Base-by-base conservation (phyloP, 1,140 invertebrate species). In the Cyphomyrmex costatus region DNA sequence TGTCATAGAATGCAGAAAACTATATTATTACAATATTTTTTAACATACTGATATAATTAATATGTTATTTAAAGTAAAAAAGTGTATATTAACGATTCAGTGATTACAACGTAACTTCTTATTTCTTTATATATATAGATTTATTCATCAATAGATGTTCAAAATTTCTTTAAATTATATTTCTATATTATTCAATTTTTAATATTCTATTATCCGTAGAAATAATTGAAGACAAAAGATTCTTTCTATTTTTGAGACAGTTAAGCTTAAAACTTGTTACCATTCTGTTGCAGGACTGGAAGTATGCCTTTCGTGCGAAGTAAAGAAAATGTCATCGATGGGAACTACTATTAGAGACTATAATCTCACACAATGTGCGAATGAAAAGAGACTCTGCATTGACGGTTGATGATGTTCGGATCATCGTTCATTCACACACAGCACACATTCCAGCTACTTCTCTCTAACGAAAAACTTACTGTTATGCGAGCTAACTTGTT, bases 271-370 rank as follows among this genome's bases (percentile, higher is more conserved):
- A 30, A 24, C 2, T 21, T 53, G 53, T 21, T 83, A 24, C 33
- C 42, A 19, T 74, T 83, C 4, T 83, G 79, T 83, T 83, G n/a
- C 79, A 83, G 79, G 79, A 83, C 21, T 83, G 79, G 79, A 83
- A 83, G 14, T 83, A 83, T 53, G 79, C 79, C 19, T 83, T 83
- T 60, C 79, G 79, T 56, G 79, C 79, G 53, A 83, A 83, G 24
- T 83, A 83, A 83, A 49, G 36, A 12, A 33, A 27, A 73, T 5
- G 14, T 82, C 46, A 33, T 73, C 14, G 66, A 58, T 6, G 51
- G 58, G 30, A 83, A 27, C 51, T 73, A 30, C 33, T 73, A 42
- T 33, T 65, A 19, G 24, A 60, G 24, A 60, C 36, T 83, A 19
- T 73, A 82, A 82, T 60, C n/a, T 73, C 24, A n/a, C n/a, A n/a